Base-by-base conservation (phyloP, 2,888 invertebrate species). In the Drosophila niveifrons region DNA sequence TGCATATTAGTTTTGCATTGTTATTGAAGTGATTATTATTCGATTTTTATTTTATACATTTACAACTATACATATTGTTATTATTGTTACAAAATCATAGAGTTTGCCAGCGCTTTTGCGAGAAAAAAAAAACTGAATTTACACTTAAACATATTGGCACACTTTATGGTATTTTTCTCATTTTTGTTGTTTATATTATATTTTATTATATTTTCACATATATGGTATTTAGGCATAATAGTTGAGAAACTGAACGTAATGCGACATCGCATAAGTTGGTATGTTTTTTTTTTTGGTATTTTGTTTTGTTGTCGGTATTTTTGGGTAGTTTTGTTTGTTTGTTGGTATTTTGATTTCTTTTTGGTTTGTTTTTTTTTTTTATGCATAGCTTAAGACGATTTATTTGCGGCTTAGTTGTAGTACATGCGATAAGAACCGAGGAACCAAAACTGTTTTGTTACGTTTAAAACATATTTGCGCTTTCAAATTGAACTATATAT, bases 111-210 rank as follows among this genome's bases (percentile, higher is more conserved):
- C 75, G 66, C 75, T 63, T 34, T 69, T 64, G 50, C 46, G 47
- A 63, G 46, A 56, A 79, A 75, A 78, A 76, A 75, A 70, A 72
- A 57, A 73, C 68, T 44, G 70, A 73, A 79, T 79, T 70, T 75
- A 82, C 86, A 85, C 83, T 78, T 86, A 90, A 75, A 80, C 74
- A 66, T 90, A 89, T 90, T 90, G 90, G 90, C 90, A 90, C 90
- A 90, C 86, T 73, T 89, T 79, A 69, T 66, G 74, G 66, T 82
- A 84, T 17, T 67, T 69, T 71, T 53, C 31, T 41, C 8, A 23
- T 23, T 23, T 23, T 18, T 48, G n/a, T 15, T 59, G 8, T 57
- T 11, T 28, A 41, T 56, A 34, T 13, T 13, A 29, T 10, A 41
- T n/a, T 15, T 36, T 18, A 39, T 53, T 51, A n/a, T n/a, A 57